These are phyloP conservation scores for Drosophila niveifrons DNA, from an alignment of 2,888 invertebrate genomes.

Conservation along the genomic window DNA sequence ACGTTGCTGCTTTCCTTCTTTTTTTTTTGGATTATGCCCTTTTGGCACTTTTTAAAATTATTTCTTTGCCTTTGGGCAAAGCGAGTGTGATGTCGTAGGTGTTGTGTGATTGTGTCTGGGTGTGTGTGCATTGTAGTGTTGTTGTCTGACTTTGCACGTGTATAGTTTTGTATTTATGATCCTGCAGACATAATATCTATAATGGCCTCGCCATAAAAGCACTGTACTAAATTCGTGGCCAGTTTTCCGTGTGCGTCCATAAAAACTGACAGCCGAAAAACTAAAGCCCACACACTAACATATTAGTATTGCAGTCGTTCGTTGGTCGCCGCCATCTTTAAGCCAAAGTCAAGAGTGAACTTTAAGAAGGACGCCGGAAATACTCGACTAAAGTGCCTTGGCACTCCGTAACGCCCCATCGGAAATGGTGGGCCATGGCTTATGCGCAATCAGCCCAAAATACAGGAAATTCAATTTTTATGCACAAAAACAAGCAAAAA, in stretches of 20 bases:
- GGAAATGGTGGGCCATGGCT: constrained; percentile 61
- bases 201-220: constrained; percentile 51
- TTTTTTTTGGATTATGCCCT: constrained; percentile 70
- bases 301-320: constrained; percentile 18
- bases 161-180: constrained; percentile 54
- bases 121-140: constrained; percentile 21
- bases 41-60: constrained; percentile 78
- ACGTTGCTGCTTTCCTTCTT: constrained; percentile 34
- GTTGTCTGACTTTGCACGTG: constrained; percentile 40
- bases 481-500: constrained; percentile 54
- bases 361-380: constrained; percentile 41
- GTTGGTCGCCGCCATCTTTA: constrained; percentile 14
- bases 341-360: constrained; percentile 3
- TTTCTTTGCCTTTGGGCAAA: constrained; percentile 58
- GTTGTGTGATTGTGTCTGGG: background rate
- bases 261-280: constrained; percentile 18
- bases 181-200: constrained; percentile 66
- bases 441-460: constrained; percentile 66
- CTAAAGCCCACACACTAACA: constrained; percentile 21
- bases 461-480: constrained; percentile 74
- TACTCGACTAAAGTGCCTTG: constrained; percentile 30
- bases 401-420: constrained; percentile 42
- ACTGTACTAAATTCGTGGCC: constrained; percentile 13
- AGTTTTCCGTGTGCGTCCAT: constrained; percentile 9
- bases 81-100: background rate